A percentile compares a stretch with the other conserved stretches of the same genome.
phyloP scores from a whole-genome alignment of 2,888 invertebrate species.

The Drosophila helvetica region DNA sequence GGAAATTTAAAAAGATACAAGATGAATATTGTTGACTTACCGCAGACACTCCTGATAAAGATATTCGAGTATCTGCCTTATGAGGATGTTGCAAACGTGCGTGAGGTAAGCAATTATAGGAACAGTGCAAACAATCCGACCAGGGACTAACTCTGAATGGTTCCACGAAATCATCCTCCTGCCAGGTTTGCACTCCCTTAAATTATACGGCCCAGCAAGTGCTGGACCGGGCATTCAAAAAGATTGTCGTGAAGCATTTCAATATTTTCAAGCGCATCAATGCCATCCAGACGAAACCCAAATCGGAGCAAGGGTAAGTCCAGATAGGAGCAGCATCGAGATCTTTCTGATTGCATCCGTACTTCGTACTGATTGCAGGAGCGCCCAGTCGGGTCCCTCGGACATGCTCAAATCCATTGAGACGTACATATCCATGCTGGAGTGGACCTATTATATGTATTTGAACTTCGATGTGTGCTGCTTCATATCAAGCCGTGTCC shows the following conservation, averaged over 20 bases:
- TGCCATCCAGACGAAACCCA: slow-evolving; percentile 91
- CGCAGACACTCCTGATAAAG: slow-evolving; percentile 90
- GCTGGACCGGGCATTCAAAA: slow-evolving; percentile 92
- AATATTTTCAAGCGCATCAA: slow-evolving; percentile 91
- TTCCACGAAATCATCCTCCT: slow-evolving; percentile 23
- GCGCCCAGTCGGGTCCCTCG: slow-evolving; percentile 93
- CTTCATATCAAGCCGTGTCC: slow-evolving; percentile 96
- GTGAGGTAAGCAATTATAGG: slow-evolving; percentile 87
- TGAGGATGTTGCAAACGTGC: slow-evolving; percentile 92
- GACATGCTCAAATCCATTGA: slow-evolving; percentile 95
- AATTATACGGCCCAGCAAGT: slow-evolving; percentile 90
- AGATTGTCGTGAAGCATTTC: slow-evolving; percentile 91
- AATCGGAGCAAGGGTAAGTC: slow-evolving; percentile 91
- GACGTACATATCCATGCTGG: slow-evolving; percentile 94
- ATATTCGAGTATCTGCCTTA: slow-evolving; percentile 90
- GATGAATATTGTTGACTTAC: slow-evolving; percentile 88
- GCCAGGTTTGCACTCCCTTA: slow-evolving; percentile 91
- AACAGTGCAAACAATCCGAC: slow-evolving; percentile 9
- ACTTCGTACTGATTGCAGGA: slow-evolving; percentile 83
- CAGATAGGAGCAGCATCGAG: neutral
- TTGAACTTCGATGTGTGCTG: slow-evolving; percentile 93
- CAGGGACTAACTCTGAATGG: slow-evolving; percentile 27
- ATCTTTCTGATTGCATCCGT: slow-evolving; percentile 1
- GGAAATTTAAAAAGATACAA: slow-evolving; percentile 49
- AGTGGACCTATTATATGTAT: slow-evolving; percentile 95